Conservation (phyloP, 1,140 invertebrate genomes). For the Homarus americanus region DNA sequence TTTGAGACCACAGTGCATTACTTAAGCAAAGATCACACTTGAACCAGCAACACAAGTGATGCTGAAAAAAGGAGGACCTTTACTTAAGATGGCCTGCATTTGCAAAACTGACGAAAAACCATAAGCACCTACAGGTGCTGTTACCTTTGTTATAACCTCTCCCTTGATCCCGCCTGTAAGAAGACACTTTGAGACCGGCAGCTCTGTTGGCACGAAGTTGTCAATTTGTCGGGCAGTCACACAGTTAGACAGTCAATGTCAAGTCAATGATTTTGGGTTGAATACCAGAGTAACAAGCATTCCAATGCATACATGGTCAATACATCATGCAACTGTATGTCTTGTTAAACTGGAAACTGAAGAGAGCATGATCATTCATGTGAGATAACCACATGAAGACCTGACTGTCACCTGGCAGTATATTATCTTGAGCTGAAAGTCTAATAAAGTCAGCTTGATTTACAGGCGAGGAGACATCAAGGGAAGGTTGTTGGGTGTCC, state of each 20-base stretch:
- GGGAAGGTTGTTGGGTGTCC: conserved; percentile 70
- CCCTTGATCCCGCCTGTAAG: conserved; percentile 72
- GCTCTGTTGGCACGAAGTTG: conserved; percentile 69
- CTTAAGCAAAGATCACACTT: conserved; percentile 19
- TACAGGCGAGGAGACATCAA: conserved; percentile 71
- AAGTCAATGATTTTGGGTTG: conserved; percentile 43
- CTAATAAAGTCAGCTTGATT: conserved; percentile 55
- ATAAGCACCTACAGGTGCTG: conserved; percentile 65
- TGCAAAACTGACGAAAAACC: conserved; percentile 68
- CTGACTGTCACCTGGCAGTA: conserved; percentile 62
- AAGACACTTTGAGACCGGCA: conserved; percentile 70
- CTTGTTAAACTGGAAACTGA: conserved; percentile 50
- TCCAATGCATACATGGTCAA: conserved; percentile 71
- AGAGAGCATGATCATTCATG: conserved; percentile 44
- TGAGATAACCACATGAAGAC: conserved; percentile 61
- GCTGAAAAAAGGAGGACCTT: not conserved
- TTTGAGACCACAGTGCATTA: conserved; percentile 50
- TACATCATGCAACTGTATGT: conserved; percentile 66
- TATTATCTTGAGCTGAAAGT: conserved; percentile 63
- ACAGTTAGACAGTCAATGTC: conserved; percentile 57
- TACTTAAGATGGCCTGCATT: conserved; percentile 35
- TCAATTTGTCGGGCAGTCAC: conserved; percentile 58
- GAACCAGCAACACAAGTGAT: conserved; percentile 6
- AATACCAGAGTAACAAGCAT: conserved; percentile 70
- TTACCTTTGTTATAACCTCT: conserved; percentile 71